Conservation (phyloP, 2,888 invertebrate species). For the Crocallis elinguaria region DNA sequence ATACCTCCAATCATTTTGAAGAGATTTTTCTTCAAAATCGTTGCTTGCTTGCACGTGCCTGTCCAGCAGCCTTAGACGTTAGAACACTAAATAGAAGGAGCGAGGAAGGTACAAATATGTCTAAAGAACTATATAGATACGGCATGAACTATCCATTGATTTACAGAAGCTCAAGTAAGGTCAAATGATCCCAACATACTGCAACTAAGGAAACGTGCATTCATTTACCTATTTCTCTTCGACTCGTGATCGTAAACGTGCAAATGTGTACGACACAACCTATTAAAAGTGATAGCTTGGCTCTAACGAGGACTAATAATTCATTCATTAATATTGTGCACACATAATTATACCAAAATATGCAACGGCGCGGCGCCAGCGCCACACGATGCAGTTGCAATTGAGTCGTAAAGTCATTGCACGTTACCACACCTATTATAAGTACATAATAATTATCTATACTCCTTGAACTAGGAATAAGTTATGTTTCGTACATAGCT, state of each 20-base stretch:
- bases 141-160: conserved; percentile 45
- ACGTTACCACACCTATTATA: not conserved
- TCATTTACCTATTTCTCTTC: not conserved
- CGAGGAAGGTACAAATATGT: no score
- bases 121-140: no score
- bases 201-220: not conserved
- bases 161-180: conserved; percentile 46
- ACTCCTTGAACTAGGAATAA: not conserved
- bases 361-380: not conserved
- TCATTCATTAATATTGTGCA: conserved; percentile 2
- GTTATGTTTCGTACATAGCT: not conserved
- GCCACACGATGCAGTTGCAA: conserved; percentile 4
- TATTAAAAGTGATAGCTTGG: conserved; percentile 1
- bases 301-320: not conserved
- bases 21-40: no score
- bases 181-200: conserved; percentile 39
- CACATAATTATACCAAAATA: conserved; percentile 13
- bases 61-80: no score
- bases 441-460: not conserved
- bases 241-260: not conserved
- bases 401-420: not conserved
- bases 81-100: no score
- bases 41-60: no score
- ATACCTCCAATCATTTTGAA: no score
- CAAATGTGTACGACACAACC: not conserved